Percentiles rank a stretch among this genome's conserved stretches.
phyloP scores from a whole-genome alignment of 2,797 vertebrate genomes.

The Periophthalmus magnuspinnatus region DNA sequence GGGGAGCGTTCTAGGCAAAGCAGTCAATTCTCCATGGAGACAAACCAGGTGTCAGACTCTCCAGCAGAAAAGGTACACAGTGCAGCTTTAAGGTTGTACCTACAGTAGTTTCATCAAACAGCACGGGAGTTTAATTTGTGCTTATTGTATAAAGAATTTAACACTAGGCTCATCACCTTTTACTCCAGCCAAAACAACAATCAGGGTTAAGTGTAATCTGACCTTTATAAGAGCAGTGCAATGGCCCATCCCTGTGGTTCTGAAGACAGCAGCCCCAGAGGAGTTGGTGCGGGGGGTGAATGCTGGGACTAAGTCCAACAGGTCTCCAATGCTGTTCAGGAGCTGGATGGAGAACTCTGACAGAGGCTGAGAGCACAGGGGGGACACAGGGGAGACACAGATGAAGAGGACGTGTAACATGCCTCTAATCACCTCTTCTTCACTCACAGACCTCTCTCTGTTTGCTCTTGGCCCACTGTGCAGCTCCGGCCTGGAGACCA shows the following conservation, averaged over 20 bases:
- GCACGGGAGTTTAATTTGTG: too few relatives aligned
- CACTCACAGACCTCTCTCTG: conserved; percentile 74
- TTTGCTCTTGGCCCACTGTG: conserved; percentile 77
- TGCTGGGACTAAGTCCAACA: conserved; percentile 87
- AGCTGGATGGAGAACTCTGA: conserved; percentile 82
- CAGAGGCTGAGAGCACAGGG: conserved; percentile 73
- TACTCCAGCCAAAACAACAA: conserved; percentile 17
- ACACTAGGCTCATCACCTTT: conserved; percentile 18
- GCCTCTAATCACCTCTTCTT: conserved; percentile 16
- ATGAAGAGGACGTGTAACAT: conserved; percentile 26
- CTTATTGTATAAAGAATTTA: not conserved
- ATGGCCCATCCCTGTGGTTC: conserved; percentile 86
- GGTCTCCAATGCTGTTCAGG: conserved; percentile 86
- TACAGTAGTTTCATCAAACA: too few relatives aligned
- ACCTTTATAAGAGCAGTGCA: conserved; percentile 96
- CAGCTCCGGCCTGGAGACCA: conserved; percentile 83
- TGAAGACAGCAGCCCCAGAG: conserved; percentile 48
- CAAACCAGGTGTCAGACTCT: too few relatives aligned
- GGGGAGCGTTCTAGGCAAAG: too few relatives aligned
- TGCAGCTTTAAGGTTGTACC: too few relatives aligned
- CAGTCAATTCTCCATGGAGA: too few relatives aligned
- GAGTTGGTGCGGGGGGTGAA: conserved; percentile 70
- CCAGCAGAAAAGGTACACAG: too few relatives aligned
- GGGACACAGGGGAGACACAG: not conserved
- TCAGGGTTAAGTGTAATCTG: conserved; percentile 51